Conservation (phyloP, 1,140 invertebrate species). For the Sesamia nonagrioides region DNA sequence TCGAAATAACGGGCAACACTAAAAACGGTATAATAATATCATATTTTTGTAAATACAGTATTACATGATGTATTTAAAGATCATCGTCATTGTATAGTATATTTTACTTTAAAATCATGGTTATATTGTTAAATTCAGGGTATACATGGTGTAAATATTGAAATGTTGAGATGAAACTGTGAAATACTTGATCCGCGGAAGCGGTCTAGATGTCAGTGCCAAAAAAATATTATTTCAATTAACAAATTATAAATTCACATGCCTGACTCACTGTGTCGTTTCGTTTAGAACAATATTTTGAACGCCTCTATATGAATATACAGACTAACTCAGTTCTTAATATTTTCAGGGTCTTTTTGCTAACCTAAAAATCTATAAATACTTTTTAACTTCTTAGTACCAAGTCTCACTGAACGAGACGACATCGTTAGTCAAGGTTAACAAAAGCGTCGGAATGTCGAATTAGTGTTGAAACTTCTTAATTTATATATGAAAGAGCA, state of each 20-base stretch:
- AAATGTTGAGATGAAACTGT: constrained; percentile 46
- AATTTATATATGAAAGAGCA: constrained; percentile 59
- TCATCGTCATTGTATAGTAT: constrained; percentile 52
- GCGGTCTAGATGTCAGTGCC: constrained; percentile 57
- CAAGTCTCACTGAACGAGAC: constrained; percentile 10
- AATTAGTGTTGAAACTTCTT: constrained; percentile 60
- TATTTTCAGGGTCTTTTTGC: too few relatives aligned
- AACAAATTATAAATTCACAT: constrained; percentile 31
- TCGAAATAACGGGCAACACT: constrained; percentile 36
- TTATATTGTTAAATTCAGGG: constrained; percentile 65
- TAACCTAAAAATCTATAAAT: too few relatives aligned
- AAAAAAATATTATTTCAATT: constrained; percentile 52
- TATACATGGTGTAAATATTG: constrained; percentile 61
- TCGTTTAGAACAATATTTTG: background rate
- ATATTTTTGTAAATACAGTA: constrained; percentile 74
- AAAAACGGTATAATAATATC: constrained; percentile 42
- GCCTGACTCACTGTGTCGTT: constrained; percentile 29
- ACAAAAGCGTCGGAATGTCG: constrained; percentile 32
- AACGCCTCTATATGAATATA: background rate
- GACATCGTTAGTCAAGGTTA: constrained; percentile 5
- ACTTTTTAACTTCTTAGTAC: too few relatives aligned
- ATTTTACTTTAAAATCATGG: constrained; percentile 57
- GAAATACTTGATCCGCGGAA: constrained; percentile 27
- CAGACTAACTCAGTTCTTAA: background rate
- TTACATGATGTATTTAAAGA: constrained; percentile 64